Evolutionary conservation across 2,888 invertebrate species (phyloP), one percentile per base, ranked within the genome.

Genomic region (Strigamia transsilvanica): DNA sequence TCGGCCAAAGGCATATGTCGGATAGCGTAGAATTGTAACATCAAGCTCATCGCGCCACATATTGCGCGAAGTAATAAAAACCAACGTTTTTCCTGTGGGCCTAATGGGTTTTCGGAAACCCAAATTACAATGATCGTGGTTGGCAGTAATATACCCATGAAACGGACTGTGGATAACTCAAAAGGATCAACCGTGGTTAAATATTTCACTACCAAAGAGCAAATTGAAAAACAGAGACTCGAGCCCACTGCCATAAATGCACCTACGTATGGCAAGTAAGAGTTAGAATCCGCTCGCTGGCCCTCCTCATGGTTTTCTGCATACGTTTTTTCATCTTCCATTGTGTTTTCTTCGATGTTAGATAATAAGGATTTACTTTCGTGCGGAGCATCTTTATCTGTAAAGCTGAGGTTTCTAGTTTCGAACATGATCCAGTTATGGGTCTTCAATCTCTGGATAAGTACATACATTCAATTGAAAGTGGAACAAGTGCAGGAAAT

Each of bases 1-100:
- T 97, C 96, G 38, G 95, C 96, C 84, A 97, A 88, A 0, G 96
- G 95, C 94, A 97, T 95, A 86, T 95, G 93, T 27, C 95, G 91
- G 86, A 96, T 95, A 10, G 97, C 96, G 87, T 95, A 96, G 87
- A 96, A 97, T 89, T 95, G 94, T 86, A 96, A 90, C 93, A 95
- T 94, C 82, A 97, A 89, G 0, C 95, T 94, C 0, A 94, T 93
- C 21, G 96, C 94, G 56, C 96, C 96, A 81, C 94, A 93, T 84
- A 96, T 91, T 82, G 95, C 96, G 77, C 97, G 91, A 82, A 96
- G 88, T 78, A 94, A 88, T 80, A 97, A 89, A 88, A 95, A 92
- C 32, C 94, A 88, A 41, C 95, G 91, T 87, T 93, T 93, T 21
- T 94, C 95, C 10, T 80, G 78, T 86, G 92, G 90, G 0, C 96